Percentiles rank a stretch among this genome's conserved stretches.
These are phyloP conservation scores for Catotricha subobsoleta DNA, from an alignment of 2,888 invertebrate species.

Conservation along the genomic window DNA sequence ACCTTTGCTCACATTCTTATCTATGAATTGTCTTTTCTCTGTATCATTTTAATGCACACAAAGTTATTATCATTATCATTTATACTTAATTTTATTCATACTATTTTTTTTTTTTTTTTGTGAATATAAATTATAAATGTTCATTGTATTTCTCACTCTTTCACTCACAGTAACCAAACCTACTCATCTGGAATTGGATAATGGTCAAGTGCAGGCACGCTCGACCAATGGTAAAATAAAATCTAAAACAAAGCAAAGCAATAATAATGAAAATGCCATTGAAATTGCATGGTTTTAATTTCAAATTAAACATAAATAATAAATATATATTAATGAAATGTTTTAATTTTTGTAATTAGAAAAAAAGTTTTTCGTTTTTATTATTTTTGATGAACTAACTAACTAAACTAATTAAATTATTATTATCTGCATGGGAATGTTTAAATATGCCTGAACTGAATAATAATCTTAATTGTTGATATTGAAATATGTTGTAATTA, in stretches of 20 bases:
- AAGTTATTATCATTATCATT: background rate
- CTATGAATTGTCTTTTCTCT: background rate
- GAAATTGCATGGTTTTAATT: too few species aligned
- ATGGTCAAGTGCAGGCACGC: conserved; percentile 39
- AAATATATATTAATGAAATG: too few species aligned
- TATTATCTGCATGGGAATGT: too few species aligned
- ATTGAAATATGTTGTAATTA: too few species aligned
- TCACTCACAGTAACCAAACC: conserved; percentile 39
- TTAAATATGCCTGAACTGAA: background rate
- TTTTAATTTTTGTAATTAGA: too few species aligned
- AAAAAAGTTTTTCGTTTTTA: too few species aligned
- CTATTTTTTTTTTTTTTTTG: background rate
- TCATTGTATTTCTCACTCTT: conserved; percentile 3
- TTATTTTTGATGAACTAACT: too few species aligned
- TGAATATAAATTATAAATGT: conserved; percentile 31
- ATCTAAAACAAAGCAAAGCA: conserved; percentile 1
- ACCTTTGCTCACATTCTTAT: background rate
- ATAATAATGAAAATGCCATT: background rate
- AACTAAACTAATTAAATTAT: too few species aligned
- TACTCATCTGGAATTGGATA: conserved; percentile 48
- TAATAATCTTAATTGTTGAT: too few species aligned
- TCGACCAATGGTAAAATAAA: conserved; percentile 60
- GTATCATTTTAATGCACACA: background rate
- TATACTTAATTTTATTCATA: background rate
- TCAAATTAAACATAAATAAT: too few species aligned